phyloP scores from a whole-genome alignment of 1,140 invertebrate genomes.

The Drosophila nebulosa region DNA sequence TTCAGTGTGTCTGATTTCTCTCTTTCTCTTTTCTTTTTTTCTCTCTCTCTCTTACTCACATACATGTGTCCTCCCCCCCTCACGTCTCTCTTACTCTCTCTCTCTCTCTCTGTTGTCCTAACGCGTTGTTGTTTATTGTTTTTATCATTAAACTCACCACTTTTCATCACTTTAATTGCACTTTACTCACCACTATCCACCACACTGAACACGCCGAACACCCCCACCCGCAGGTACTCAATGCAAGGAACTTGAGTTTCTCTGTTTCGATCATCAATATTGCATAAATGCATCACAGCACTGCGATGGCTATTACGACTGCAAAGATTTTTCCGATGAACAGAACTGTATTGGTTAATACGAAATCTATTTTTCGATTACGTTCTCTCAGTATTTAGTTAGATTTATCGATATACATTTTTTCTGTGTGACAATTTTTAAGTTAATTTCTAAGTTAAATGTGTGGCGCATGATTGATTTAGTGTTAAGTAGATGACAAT shows the following conservation, averaged over 20 bases:
- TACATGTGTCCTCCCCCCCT: slow-evolving; percentile 8
- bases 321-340: slow-evolving; percentile 95
- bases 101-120: slow-evolving; percentile 3
- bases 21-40: slow-evolving; percentile 10
- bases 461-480: neutral
- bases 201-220: neutral
- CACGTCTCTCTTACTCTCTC: slow-evolving; percentile 2
- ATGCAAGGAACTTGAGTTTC: slow-evolving; percentile 84
- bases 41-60: slow-evolving; percentile 10
- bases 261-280: slow-evolving; percentile 85
- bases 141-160: neutral
- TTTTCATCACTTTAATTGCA: slow-evolving; percentile 17
- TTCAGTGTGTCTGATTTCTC: slow-evolving; percentile 24
- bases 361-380: neutral
- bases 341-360: slow-evolving; percentile 88
- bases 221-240: slow-evolving; percentile 54
- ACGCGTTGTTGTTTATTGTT: slow-evolving; percentile 4
- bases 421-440: neutral
- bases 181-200: slow-evolving; percentile 7
- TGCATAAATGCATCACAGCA: slow-evolving; percentile 86
- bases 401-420: neutral
- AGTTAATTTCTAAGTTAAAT: neutral
- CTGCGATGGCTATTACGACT: slow-evolving; percentile 94
- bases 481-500: neutral
- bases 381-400: neutral